These are phyloP conservation scores for Pandemis cinnamomeana DNA, from an alignment of 2,888 invertebrate genomes.

Conservation along the genomic window DNA sequence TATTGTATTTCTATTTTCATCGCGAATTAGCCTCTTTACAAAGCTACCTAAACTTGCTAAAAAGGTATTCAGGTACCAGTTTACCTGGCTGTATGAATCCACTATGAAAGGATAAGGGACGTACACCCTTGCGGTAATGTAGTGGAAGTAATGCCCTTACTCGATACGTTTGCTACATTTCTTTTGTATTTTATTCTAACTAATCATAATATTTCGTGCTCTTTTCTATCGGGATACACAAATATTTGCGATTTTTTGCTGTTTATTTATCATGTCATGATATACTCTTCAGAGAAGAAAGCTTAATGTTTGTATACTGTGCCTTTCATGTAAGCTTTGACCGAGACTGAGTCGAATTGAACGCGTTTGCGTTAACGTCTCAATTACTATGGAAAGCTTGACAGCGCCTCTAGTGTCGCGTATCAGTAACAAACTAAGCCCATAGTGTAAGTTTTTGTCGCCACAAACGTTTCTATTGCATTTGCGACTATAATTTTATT, in stretches of 20 bases:
- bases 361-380: too few relatives aligned
- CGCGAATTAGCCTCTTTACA: background rate
- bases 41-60: background rate
- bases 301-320: too few relatives aligned
- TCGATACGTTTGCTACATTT: slow-evolving; percentile 34
- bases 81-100: slow-evolving; percentile 42
- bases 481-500: too few relatives aligned
- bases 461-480: too few relatives aligned
- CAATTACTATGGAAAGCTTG: too few relatives aligned
- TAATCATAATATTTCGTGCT: slow-evolving; percentile 30
- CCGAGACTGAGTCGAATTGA: too few relatives aligned
- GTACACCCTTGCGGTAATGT: slow-evolving; percentile 53
- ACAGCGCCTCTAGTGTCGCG: too few relatives aligned
- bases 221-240: slow-evolving; percentile 2
- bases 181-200: slow-evolving; percentile 34
- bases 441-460: too few relatives aligned
- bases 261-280: too few relatives aligned
- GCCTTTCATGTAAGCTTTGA: too few relatives aligned
- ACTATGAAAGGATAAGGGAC: slow-evolving; percentile 50
- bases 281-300: too few relatives aligned
- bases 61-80: slow-evolving; percentile 20
- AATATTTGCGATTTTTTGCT: background rate
- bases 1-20: background rate
- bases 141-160: slow-evolving; percentile 52
- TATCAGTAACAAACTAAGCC: too few relatives aligned